phyloP scores from a whole-genome alignment of 2,797 vertebrate genomes.

The Alauda arvensis region DNA sequence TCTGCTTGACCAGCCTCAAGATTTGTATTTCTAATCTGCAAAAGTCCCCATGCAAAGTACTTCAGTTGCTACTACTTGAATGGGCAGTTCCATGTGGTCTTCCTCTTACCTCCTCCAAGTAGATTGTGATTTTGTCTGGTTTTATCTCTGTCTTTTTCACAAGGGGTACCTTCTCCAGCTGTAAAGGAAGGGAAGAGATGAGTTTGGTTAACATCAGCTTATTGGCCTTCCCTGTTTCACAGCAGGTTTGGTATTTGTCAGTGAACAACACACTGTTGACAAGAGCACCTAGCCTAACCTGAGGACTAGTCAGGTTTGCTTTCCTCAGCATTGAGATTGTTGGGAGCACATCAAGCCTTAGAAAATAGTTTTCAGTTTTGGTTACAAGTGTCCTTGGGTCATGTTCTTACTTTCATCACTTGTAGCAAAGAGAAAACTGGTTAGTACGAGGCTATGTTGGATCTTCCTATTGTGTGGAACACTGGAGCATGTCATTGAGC shows the following conservation, averaged over 20 bases:
- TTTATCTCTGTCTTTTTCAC: conserved; percentile 50
- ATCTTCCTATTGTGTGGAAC: not conserved
- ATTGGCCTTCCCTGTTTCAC: not conserved
- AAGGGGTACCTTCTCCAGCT: conserved; percentile 13
- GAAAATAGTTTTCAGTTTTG: not conserved
- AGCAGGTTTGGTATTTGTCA: not conserved
- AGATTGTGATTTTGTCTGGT: conserved; percentile 36
- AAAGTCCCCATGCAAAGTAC: not conserved
- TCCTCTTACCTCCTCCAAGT: conserved; percentile 58
- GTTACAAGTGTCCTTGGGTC: not conserved
- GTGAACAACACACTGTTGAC: not conserved
- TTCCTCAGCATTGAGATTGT: not conserved
- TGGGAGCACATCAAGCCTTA: not conserved
- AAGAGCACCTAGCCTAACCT: not conserved
- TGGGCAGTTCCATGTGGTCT: not conserved
- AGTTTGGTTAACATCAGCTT: not conserved
- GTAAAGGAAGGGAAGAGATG: not conserved
- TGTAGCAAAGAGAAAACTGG: not conserved
- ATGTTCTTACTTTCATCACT: not conserved
- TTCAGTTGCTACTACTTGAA: not conserved
- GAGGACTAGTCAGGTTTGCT: not conserved
- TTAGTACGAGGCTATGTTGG: not conserved
- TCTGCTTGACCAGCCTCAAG: not conserved
- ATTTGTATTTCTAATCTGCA: not conserved
- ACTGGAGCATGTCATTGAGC: not conserved